Percentiles rank a stretch among this genome's conserved stretches.
Evolutionary conservation across 2,113 vertebrate genomes (phyloP).

Genomic region (Aegypius monachus): DNA sequence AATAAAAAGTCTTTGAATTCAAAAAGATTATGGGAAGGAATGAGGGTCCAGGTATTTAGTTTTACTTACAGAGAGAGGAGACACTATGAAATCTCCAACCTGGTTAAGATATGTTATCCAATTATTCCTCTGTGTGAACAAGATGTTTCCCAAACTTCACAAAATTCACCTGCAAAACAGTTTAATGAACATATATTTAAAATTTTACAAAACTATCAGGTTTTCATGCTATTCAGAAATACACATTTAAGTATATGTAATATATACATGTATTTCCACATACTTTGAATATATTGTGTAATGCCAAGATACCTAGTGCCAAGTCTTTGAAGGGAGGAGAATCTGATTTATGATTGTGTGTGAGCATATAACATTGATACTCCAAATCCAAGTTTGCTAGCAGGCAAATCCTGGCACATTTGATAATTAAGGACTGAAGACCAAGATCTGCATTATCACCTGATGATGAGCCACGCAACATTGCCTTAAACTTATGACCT

Average conservation of each 20-base stretch:
- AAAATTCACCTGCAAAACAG: not conserved
- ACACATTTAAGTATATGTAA: not conserved
- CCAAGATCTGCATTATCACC: not conserved
- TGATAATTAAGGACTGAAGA: not conserved
- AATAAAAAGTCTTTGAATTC: not conserved
- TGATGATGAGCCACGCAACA: fast-evolving
- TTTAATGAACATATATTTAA: not conserved
- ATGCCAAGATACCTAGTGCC: not conserved
- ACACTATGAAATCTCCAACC: fast-evolving
- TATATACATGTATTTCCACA: not conserved
- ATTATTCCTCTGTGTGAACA: not conserved
- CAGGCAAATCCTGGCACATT: not conserved
- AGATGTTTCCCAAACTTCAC: not conserved
- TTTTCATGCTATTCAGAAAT: not conserved
- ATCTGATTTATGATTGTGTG: not conserved
- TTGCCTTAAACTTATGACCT: not conserved
- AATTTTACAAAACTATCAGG: not conserved
- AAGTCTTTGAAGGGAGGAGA: not conserved
- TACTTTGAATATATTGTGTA: not conserved
- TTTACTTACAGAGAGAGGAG: not conserved
- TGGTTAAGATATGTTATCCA: not conserved
- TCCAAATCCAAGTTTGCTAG: not conserved
- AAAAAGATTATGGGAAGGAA: not conserved
- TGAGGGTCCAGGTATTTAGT: not conserved
- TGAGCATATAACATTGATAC: not conserved